Percentiles rank a stretch among this genome's conserved stretches.
Evolutionary conservation across 2,888 invertebrate genomes (phyloP).

Genomic region (Maniola hyperantus): DNA sequence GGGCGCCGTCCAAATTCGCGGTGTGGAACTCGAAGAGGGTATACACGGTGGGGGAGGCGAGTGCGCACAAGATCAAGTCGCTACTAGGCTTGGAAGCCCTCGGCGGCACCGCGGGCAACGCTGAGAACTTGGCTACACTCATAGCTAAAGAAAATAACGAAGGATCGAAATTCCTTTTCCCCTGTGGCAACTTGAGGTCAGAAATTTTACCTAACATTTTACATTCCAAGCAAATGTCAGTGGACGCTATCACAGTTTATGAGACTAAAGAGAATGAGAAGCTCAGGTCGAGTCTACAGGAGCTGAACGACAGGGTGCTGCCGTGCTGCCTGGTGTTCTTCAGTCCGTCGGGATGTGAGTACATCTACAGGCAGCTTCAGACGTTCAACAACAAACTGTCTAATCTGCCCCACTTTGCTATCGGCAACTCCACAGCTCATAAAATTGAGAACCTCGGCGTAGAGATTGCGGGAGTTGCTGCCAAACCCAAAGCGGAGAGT

Average conservation of each 20-base stretch:
- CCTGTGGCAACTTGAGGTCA: constrained; percentile 68
- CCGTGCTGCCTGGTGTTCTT: constrained; percentile 72
- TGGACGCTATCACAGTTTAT: constrained; percentile 68
- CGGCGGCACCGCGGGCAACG: constrained; percentile 62
- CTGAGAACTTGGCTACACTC: constrained; percentile 62
- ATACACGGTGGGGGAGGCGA: constrained; percentile 68
- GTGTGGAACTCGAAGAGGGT: constrained; percentile 61
- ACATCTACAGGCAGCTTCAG: constrained; percentile 68
- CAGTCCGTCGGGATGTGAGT: constrained; percentile 74
- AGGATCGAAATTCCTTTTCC: constrained; percentile 63
- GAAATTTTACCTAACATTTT: constrained; percentile 61
- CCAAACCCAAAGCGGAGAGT: constrained; percentile 59
- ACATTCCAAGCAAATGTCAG: constrained; percentile 48
- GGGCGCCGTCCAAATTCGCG: constrained; percentile 66
- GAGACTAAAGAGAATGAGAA: constrained; percentile 71
- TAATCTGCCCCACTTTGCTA: constrained; percentile 69
- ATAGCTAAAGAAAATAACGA: constrained; percentile 57
- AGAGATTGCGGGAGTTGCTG: constrained; percentile 71
- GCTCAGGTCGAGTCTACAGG: constrained; percentile 57
- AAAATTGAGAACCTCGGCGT: constrained; percentile 71
- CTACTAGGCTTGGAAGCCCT: constrained; percentile 63
- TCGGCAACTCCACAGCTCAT: constrained; percentile 74
- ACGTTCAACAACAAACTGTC: constrained; percentile 65
- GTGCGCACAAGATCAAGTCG: constrained; percentile 56
- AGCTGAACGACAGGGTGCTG: constrained; percentile 50